Percentiles rank a stretch among this genome's conserved stretches.
Conservation (phyloP, 2,888 invertebrate genomes). For the Ischnura elegans region DNA sequence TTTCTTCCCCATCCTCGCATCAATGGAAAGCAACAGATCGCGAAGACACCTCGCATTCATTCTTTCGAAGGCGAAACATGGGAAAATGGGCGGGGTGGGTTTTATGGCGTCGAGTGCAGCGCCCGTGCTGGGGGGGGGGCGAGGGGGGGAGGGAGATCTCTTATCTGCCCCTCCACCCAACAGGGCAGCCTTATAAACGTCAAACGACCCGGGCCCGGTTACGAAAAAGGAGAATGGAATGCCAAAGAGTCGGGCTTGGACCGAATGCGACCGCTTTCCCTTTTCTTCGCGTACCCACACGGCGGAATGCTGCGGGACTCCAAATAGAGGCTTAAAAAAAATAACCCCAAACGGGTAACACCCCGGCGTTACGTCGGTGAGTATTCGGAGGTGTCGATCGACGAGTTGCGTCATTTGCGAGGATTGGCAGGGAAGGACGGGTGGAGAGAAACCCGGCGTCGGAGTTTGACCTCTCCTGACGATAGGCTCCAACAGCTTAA, state of each 20-base stretch:
- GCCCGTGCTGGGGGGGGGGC: background rate
- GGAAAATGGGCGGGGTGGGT: background rate
- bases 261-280: constrained; percentile 30
- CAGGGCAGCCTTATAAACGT: background rate
- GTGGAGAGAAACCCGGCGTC: no score
- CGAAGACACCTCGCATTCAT: background rate
- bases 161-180: background rate
- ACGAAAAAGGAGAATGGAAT: constrained; percentile 39
- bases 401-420: no score
- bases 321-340: background rate
- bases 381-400: no score
- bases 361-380: background rate
- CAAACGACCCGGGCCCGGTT: background rate
- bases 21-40: background rate
- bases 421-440: no score
- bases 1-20: background rate
- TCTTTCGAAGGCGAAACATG: background rate
- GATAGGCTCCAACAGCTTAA: no score
- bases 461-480: no score
- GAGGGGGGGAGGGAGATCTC: background rate
- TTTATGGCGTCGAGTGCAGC: no score
- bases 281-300: constrained; percentile 27
- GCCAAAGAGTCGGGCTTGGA: background rate
- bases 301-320: background rate
- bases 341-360: background rate